These are phyloP conservation scores for Corythaixoides concolor DNA, from an alignment of 2,113 vertebrate species.

Conservation along the genomic window DNA sequence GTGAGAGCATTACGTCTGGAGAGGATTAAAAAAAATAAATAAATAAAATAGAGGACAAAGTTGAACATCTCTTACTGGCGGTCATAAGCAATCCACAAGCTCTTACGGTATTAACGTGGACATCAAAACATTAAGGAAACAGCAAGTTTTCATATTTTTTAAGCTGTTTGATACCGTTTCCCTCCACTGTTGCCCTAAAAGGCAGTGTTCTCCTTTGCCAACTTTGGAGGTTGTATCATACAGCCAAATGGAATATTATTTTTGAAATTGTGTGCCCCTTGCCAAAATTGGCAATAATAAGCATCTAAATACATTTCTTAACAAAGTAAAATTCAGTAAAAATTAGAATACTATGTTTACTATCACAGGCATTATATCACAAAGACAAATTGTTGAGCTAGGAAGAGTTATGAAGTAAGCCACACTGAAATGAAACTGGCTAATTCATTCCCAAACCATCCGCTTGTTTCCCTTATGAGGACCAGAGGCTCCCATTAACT, in stretches of 20 bases:
- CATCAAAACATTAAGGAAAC: neutral
- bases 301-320: neutral
- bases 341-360: neutral
- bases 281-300: neutral
- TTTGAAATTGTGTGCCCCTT: neutral
- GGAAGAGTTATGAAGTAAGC: neutral
- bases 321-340: neutral
- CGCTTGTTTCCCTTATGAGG: neutral
- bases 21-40: neutral
- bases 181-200: neutral
- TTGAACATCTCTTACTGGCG: neutral
- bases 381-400: neutral
- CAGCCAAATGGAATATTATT: neutral
- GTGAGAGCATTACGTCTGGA: neutral
- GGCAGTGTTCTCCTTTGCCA: neutral
- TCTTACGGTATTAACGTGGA: rapidly evolving
- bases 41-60: neutral
- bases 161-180: neutral
- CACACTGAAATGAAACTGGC: neutral
- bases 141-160: neutral
- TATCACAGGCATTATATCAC: neutral
- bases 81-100: neutral
- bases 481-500: neutral
- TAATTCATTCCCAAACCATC: neutral
- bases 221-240: neutral